Conservation (phyloP, 2,888 invertebrate species). For the Perizoma flavofasciatum region DNA sequence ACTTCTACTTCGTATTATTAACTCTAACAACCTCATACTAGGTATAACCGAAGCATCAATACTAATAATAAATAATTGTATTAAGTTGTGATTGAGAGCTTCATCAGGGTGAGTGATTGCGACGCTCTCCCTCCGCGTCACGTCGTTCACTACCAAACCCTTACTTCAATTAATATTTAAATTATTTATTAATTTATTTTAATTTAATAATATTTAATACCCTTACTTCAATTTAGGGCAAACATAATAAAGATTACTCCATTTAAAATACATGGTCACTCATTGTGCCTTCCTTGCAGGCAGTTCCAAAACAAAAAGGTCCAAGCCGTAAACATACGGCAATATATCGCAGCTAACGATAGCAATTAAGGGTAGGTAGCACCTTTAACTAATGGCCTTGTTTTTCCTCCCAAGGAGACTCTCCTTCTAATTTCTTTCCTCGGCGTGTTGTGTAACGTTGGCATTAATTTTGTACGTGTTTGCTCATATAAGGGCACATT, state of each 20-base stretch:
- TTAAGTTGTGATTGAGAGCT: too few relatives aligned
- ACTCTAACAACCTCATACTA: too few relatives aligned
- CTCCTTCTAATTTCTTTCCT: constrained; percentile 50
- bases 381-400: constrained; percentile 64
- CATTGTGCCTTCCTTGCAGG: constrained; percentile 18
- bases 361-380: constrained; percentile 56
- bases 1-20: too few relatives aligned
- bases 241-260: not conserved
- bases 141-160: too few relatives aligned
- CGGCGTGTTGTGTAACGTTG: constrained; percentile 36
- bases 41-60: too few relatives aligned
- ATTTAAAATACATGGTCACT: not conserved
- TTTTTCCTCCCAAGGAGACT: constrained; percentile 49
- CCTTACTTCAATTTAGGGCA: too few relatives aligned
- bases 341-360: constrained; percentile 53
- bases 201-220: too few relatives aligned
- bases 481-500: constrained; percentile 22
- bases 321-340: constrained; percentile 28
- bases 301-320: constrained; percentile 31
- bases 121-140: too few relatives aligned
- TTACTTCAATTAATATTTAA: too few relatives aligned
- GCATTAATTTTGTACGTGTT: constrained; percentile 38
- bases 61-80: too few relatives aligned
- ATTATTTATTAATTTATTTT: too few relatives aligned
- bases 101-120: too few relatives aligned